Evolutionary conservation across 2,888 invertebrate species (phyloP).

Genomic region (Sylvicola cinctus): DNA sequence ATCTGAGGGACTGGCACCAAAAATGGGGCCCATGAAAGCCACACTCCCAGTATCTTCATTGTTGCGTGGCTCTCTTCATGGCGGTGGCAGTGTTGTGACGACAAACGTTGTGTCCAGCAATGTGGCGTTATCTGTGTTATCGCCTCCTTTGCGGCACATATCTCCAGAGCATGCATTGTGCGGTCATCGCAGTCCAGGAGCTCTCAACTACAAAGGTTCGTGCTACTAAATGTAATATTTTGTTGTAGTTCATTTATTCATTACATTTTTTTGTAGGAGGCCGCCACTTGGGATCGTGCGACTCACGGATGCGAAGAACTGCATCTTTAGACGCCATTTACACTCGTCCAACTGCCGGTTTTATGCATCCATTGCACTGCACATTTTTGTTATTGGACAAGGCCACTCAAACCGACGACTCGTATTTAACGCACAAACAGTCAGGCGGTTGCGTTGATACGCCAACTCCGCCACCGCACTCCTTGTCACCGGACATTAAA

Average conservation of each 20-base stretch:
- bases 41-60: conserved; percentile 56
- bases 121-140: conserved; percentile 6
- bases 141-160: conserved; percentile 37
- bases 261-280: neutral
- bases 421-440: conserved; percentile 7
- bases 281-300: neutral
- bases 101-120: neutral
- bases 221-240: neutral
- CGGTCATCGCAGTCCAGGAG: conserved; percentile 53
- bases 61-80: conserved; percentile 27
- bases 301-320: conserved; percentile 38
- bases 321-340: conserved; percentile 62
- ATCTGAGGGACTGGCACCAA: conserved; percentile 29
- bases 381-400: conserved; percentile 45
- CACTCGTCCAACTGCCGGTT: conserved; percentile 53
- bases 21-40: conserved; percentile 51
- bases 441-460: conserved; percentile 1
- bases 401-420: conserved; percentile 47
- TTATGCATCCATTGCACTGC: conserved; percentile 24
- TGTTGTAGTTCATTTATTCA: neutral
- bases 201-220: conserved; percentile 47
- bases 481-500: conserved; percentile 28
- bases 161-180: conserved; percentile 47
- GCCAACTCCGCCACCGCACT: no score
- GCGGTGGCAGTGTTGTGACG: neutral